phyloP scores from a whole-genome alignment of 2,888 invertebrate species.

The Neoitamus cyanurus region DNA sequence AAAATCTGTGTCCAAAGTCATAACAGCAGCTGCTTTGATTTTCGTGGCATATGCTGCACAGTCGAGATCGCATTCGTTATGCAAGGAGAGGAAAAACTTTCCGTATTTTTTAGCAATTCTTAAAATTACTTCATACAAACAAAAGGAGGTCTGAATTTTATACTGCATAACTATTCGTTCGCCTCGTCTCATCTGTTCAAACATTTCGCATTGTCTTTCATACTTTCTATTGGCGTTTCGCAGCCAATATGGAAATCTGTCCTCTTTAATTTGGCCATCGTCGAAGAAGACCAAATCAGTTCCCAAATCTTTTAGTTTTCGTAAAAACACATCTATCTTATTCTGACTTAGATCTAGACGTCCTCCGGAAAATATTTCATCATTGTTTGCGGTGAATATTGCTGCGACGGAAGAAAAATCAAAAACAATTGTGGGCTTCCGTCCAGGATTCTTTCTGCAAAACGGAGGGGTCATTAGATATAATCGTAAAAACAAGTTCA shows the following conservation, averaged over 20 bases:
- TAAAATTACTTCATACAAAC: background rate
- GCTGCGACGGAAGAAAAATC: conserved; percentile 39
- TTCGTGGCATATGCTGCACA: conserved; percentile 47
- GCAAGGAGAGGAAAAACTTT: conserved; percentile 39
- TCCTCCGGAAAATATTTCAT: conserved; percentile 46
- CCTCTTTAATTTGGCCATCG: conserved; percentile 49
- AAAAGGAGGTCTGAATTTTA: background rate
- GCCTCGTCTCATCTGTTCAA: conserved; percentile 17
- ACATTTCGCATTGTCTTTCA: background rate
- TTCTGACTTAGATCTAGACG: conserved; percentile 22
- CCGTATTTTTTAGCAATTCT: conserved; percentile 45
- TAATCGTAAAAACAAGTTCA: too few species aligned
- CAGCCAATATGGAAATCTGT: conserved; percentile 27
- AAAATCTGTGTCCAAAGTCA: conserved; percentile 50
- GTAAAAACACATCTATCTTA: conserved; percentile 16
- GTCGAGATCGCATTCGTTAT: conserved; percentile 49
- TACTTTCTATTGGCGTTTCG: conserved; percentile 45
- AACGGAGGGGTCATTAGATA: too few species aligned
- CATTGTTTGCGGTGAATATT: background rate
- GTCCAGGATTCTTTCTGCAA: conserved; percentile 38
- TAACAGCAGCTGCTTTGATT: conserved; percentile 39
- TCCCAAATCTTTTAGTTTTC: conserved; percentile 39
- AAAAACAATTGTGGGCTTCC: conserved; percentile 46
- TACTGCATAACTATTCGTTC: background rate
- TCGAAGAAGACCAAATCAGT: conserved; percentile 46